phyloP scores from a whole-genome alignment of 2,888 invertebrate species.

The Hylaea fasciaria region DNA sequence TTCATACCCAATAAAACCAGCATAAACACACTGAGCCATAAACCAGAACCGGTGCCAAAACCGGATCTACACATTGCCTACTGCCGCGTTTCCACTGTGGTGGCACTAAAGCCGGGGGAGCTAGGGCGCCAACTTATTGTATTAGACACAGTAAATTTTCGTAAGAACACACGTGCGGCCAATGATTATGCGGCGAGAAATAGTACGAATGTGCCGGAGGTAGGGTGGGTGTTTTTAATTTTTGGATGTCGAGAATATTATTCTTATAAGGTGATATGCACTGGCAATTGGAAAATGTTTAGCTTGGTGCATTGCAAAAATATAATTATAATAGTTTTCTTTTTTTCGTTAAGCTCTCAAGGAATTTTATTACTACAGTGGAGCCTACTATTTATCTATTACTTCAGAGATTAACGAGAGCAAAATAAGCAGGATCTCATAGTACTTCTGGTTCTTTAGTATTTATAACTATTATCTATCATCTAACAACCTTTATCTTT shows the following conservation, averaged over 20 bases:
- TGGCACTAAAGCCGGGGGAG: conserved; percentile 43
- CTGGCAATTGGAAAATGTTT: too few relatives aligned
- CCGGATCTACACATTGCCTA: conserved; percentile 8
- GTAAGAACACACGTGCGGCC: conserved; percentile 71
- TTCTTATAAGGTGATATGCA: not conserved
- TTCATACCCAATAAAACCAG: conserved; percentile 7
- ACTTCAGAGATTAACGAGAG: too few relatives aligned
- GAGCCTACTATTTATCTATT: too few relatives aligned
- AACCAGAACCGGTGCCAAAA: conserved; percentile 21
- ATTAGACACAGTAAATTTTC: conserved; percentile 75
- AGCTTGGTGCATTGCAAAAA: too few relatives aligned
- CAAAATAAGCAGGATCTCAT: too few relatives aligned
- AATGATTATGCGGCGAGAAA: conserved; percentile 63
- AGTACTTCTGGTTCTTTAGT: too few relatives aligned
- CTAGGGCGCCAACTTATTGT: conserved; percentile 68
- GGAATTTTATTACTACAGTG: too few relatives aligned
- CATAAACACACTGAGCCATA: conserved; percentile 19
- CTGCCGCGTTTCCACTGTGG: conserved; percentile 34
- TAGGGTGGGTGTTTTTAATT: conserved; percentile 28
- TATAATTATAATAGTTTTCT: too few relatives aligned
- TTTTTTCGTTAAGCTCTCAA: too few relatives aligned
- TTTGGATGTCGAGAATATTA: conserved; percentile 12
- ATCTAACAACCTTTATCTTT: too few relatives aligned
- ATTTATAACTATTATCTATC: too few relatives aligned
- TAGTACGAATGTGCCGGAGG: conserved; percentile 52